Evolutionary conservation across 30 jellyfish, hydroid and myxozoan species (phyloP).

Genomic region (Catostylus mosaicus): DNA sequence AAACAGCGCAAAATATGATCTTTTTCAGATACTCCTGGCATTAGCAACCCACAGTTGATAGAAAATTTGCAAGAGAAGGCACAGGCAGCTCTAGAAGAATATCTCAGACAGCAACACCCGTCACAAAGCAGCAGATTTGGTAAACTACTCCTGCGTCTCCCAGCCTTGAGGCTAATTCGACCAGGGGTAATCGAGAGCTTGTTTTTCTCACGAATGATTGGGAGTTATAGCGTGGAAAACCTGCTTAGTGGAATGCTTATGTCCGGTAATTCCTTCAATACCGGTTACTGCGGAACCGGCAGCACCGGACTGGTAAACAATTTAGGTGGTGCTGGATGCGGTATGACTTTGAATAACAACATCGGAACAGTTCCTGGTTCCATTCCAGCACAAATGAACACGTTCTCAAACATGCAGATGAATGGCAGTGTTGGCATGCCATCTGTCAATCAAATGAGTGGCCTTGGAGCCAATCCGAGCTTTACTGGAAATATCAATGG

Average conservation of each 20-base stretch:
- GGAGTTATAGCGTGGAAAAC: conserved; percentile 88
- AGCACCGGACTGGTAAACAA: conserved; percentile 59
- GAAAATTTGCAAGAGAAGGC: conserved; percentile 98
- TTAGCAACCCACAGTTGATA: conserved; percentile 88
- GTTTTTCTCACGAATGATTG: conserved; percentile 89
- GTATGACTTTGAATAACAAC: conserved; percentile 49
- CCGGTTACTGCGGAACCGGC: conserved; percentile 59
- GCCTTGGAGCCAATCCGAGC: conserved; percentile 37
- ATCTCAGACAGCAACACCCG: conserved; percentile 91
- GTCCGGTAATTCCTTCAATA: conserved; percentile 73
- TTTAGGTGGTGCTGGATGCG: conserved; percentile 51
- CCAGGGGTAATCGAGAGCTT: conserved; percentile 86
- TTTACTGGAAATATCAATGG: conserved; percentile 63
- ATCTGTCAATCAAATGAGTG: conserved; percentile 62
- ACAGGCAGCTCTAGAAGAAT: conserved; percentile 95
- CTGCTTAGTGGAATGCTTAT: conserved; percentile 87
- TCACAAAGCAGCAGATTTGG: conserved; percentile 87
- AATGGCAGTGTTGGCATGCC: conserved; percentile 66
- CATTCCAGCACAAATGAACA: conserved; percentile 67
- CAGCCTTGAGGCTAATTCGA: conserved; percentile 88
- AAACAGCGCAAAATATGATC: too few relatives aligned
- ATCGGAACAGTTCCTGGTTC: conserved; percentile 59
- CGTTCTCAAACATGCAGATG: conserved; percentile 56
- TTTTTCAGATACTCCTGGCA: conserved; percentile 91
- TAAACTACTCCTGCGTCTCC: conserved; percentile 87